Conservation (phyloP, 2,797 vertebrate genomes). For the Staurois parvus region DNA sequence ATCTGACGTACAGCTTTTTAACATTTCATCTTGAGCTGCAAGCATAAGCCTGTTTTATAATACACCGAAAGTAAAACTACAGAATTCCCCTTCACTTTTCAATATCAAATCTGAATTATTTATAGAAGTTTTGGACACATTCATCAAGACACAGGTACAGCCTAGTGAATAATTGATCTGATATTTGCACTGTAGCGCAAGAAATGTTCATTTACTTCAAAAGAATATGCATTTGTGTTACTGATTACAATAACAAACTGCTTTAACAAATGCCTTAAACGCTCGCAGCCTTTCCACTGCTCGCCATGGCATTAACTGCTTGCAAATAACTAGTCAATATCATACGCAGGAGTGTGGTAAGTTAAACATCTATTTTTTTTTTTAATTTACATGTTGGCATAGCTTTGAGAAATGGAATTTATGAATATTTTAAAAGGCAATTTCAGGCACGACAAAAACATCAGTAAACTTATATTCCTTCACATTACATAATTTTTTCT, state of each 20-base stretch:
- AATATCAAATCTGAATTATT: conserved; percentile 27
- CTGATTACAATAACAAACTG: background rate
- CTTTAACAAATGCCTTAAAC: background rate
- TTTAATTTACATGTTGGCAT: background rate
- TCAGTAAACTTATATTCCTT: no score
- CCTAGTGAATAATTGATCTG: conserved; percentile 24
- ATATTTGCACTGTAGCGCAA: background rate
- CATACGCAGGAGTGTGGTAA: background rate
- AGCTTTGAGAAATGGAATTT: background rate
- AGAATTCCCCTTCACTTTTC: conserved; percentile 1
- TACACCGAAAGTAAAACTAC: background rate
- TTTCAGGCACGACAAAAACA: no score
- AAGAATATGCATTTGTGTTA: background rate
- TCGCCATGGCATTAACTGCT: background rate
- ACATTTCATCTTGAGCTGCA: no score
- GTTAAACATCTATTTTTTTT: background rate
- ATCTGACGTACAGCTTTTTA: no score
- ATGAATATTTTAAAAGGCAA: no score
- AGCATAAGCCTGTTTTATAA: no score
- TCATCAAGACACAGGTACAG: background rate
- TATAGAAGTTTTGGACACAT: background rate
- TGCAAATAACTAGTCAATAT: background rate
- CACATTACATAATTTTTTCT: no score
- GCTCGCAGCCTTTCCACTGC: background rate
- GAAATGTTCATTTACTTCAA: conserved; percentile 27